These are phyloP conservation scores for Biston betularia DNA, from an alignment of 2,888 invertebrate species.

Conservation along the genomic window DNA sequence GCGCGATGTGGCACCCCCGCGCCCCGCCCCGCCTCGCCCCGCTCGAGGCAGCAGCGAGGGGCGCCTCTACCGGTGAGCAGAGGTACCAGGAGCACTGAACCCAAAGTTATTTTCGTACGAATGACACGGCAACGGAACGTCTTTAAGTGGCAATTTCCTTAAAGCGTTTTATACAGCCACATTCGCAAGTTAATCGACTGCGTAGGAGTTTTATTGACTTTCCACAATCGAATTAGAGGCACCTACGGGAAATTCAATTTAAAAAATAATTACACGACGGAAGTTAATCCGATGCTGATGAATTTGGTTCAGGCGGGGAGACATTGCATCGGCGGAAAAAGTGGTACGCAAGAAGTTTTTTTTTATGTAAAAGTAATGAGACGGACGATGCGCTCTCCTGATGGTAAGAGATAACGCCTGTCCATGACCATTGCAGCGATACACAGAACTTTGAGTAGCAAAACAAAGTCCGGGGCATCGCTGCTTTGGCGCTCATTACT, in stretches of 20 bases:
- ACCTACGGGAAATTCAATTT: slow-evolving; percentile 15
- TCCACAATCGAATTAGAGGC: slow-evolving; percentile 17
- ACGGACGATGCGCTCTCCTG: too few relatives aligned
- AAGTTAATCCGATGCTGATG: not conserved
- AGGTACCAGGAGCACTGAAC: slow-evolving; percentile 8
- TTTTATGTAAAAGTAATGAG: too few relatives aligned
- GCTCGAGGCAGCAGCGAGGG: too few relatives aligned
- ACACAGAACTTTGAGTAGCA: too few relatives aligned
- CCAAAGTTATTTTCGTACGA: slow-evolving; percentile 16
- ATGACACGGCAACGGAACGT: slow-evolving; percentile 24
- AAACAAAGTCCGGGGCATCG: too few relatives aligned
- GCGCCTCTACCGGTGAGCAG: not conserved
- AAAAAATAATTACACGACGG: slow-evolving; percentile 5
- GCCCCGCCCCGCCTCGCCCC: too few relatives aligned
- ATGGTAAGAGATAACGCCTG: too few relatives aligned
- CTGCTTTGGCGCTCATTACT: too few relatives aligned
- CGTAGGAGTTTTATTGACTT: slow-evolving; percentile 26
- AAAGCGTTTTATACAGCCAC: slow-evolving; percentile 30
- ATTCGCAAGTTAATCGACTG: slow-evolving; percentile 24
- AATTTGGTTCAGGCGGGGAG: not conserved
- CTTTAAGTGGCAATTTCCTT: slow-evolving; percentile 35
- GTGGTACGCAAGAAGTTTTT: too few relatives aligned
- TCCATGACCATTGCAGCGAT: too few relatives aligned
- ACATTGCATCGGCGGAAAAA: not conserved
- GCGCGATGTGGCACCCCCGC: too few relatives aligned